Conservation (phyloP, 2,797 vertebrate genomes). For the Sebastes cheni region DNA sequence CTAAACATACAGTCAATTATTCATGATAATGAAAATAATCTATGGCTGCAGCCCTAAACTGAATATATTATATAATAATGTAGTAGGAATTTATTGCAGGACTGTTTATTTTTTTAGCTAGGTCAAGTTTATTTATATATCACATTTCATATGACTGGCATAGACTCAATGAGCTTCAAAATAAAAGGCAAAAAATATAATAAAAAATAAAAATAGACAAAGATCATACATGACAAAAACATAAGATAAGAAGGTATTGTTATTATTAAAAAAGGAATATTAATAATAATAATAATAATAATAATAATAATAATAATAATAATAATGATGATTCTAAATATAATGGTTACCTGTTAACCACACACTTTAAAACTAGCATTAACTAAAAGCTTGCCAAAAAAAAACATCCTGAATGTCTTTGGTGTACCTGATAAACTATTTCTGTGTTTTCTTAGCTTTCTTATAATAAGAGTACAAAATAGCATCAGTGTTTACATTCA, state of each 20-base stretch:
- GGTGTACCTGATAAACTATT: background rate
- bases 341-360: background rate
- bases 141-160: accelerated
- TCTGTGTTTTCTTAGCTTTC: background rate
- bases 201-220: background rate
- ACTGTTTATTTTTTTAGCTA: background rate
- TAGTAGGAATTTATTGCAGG: background rate
- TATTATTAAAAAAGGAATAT: background rate
- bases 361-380: no score
- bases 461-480: background rate
- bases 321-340: background rate
- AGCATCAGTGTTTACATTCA: background rate
- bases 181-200: background rate
- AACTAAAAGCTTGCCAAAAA: no score
- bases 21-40: background rate
- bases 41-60: accelerated
- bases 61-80: background rate
- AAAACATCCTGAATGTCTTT: no score
- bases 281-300: no score
- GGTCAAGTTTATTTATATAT: background rate
- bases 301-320: no score
- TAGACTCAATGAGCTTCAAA: accelerated
- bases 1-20: background rate
- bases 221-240: background rate
- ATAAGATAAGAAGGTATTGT: background rate